Evolutionary conservation across 2,797 vertebrate species (phyloP), one percentile per base, ranked within the genome.

Genomic region (Hyperoplus lanceolatus): DNA sequence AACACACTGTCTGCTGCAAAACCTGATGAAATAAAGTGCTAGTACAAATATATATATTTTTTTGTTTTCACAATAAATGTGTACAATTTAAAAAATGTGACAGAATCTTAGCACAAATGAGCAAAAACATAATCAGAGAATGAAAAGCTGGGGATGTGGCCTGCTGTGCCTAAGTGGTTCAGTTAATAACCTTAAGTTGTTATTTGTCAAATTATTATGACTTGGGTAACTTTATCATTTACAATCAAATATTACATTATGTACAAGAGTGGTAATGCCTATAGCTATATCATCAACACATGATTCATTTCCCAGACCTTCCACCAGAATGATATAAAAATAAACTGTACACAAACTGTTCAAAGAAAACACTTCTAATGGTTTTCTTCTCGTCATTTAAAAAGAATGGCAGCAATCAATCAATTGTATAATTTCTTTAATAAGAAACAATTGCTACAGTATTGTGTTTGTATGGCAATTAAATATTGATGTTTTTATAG

Each of bases 331-430:
- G 92, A 95, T 96, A 96, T 94, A 96, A 96, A 96, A 96, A 96
- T 96, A 96, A 97, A 96, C 96, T 97, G 96, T 96, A 96, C 96
- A 96, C 93, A 95, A 94, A 95, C 93, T 95, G 94, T 96, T 95
- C 81, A 95, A 96, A 96, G 94, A 95, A 96, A 95, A 95, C 94
- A 90, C 90, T 93, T 92, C 82, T 85, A 83, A 77, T 89, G 90
- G 87, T 95, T 94, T 94, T 94, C 92, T 94, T 94, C 90, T 94
- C 80, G 88, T 94, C 87, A 86, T 95, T 93, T 94, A 95, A 95
- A 96, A 96, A 95, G 88, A 95, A 96, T 95, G 95, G 94, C 95
- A 96, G 95, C 94, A 94, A 95, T 95, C 92, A 93, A 95, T 94
- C 87, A 94, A 93, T 93, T 92, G 70, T 95, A 94, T 95, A 93